Percentiles rank a stretch among this genome's conserved stretches.
These are phyloP conservation scores for Brachypalpus laphriformis DNA, from an alignment of 2,888 invertebrate species.

Conservation along the genomic window DNA sequence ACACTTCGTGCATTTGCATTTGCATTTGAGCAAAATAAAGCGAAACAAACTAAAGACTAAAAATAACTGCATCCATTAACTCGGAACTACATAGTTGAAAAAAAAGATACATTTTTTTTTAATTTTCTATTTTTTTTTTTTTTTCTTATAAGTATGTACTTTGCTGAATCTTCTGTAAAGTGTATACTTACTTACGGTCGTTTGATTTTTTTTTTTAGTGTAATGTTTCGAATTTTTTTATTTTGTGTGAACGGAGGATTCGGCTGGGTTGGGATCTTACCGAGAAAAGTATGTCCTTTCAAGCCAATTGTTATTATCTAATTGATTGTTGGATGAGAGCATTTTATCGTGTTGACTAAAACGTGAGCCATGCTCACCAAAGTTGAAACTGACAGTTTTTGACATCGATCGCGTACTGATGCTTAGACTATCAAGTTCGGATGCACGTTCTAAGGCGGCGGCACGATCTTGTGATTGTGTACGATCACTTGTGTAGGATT, in stretches of 20 bases:
- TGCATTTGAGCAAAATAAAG: constrained; percentile 26
- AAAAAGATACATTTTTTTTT: constrained; percentile 8
- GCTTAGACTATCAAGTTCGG: constrained; percentile 77
- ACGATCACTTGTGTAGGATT: constrained; percentile 79
- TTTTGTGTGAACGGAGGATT: constrained; percentile 66
- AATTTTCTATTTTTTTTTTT: constrained; percentile 10
- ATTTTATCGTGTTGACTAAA: constrained; percentile 79
- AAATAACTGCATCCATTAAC: constrained; percentile 54
- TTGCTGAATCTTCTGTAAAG: constrained; percentile 41
- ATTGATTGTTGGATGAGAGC: constrained; percentile 77
- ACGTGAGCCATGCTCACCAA: constrained; percentile 81
- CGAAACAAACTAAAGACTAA: constrained; percentile 45
- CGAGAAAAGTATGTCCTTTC: constrained; percentile 81
- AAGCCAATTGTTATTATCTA: constrained; percentile 79
- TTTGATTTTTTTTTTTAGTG: constrained; percentile 38
- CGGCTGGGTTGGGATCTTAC: constrained; percentile 79
- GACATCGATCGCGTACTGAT: constrained; percentile 78
- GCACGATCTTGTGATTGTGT: constrained; percentile 82
- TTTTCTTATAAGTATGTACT: constrained; percentile 8
- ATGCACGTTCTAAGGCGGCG: constrained; percentile 76
- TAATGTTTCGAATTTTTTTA: constrained; percentile 55
- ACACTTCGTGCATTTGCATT: constrained; percentile 6
- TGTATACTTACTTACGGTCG: constrained; percentile 64
- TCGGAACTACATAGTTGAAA: constrained; percentile 8
- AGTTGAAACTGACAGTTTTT: constrained; percentile 83